Conservation (phyloP, 2,888 invertebrate genomes). For the Suillia variegata region DNA sequence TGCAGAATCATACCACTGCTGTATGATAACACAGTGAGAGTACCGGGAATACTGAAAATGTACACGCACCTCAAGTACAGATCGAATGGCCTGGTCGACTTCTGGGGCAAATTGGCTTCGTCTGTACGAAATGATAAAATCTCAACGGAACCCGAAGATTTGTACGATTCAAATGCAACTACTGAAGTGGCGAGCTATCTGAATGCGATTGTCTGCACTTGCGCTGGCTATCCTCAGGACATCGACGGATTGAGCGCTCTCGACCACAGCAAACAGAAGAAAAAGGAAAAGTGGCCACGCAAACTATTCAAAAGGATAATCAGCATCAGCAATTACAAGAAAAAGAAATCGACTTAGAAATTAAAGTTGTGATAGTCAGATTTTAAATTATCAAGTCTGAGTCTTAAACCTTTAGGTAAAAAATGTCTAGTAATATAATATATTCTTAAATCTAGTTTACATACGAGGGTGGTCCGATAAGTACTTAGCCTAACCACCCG, state of each 20-base stretch:
- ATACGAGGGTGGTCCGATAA: no score
- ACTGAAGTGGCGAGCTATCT: neutral
- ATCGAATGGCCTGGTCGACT: conserved; percentile 66
- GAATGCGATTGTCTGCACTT: conserved; percentile 15
- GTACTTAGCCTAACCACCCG: no score
- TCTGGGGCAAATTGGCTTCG: conserved; percentile 72
- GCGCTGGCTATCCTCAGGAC: conserved; percentile 43
- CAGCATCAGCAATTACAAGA: conserved; percentile 43
- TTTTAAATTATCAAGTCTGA: no score
- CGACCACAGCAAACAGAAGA: conserved; percentile 38
- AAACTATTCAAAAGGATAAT: conserved; percentile 46
- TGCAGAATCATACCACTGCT: conserved; percentile 76
- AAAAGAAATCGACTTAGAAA: conserved; percentile 39
- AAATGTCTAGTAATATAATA: no score
- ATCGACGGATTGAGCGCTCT: conserved; percentile 39
- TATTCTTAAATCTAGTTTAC: no score
- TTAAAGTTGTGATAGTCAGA: no score
- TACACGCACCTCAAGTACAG: conserved; percentile 70
- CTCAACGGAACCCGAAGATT: conserved; percentile 23
- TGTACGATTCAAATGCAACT: conserved; percentile 32
- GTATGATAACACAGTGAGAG: conserved; percentile 66
- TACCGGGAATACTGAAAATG: conserved; percentile 71
- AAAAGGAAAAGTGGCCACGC: conserved; percentile 41
- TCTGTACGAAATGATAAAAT: conserved; percentile 58
- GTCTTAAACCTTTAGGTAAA: no score